Conservation (phyloP, 35 echinoderm and acorn worm genomes). For the Heliocidaris tuberculata region DNA sequence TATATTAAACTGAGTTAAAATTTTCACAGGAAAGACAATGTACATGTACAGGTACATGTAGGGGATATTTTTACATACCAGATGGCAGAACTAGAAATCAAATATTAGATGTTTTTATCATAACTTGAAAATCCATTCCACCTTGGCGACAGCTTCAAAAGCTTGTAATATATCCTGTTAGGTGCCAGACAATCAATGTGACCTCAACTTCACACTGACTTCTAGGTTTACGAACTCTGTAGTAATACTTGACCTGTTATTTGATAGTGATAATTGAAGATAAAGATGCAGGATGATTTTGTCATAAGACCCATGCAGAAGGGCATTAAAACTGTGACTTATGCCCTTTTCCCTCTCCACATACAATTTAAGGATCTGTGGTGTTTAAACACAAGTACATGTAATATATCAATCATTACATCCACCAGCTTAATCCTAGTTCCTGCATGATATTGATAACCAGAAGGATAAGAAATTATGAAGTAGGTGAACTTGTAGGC, state of each 20-base stretch:
- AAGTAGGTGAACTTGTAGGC: no score
- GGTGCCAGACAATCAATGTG: neutral
- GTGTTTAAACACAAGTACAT: neutral
- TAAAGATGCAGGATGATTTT: neutral
- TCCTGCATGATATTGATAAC: no score
- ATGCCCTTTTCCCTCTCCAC: no score
- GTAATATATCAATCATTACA: neutral
- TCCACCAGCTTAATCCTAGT: neutral
- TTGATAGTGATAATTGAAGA: neutral
- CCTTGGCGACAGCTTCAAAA: neutral
- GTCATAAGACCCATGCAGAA: neutral
- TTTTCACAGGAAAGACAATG: no score
- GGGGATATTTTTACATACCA: no score
- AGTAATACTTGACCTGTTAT: neutral
- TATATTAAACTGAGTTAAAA: no score
- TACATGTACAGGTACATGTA: no score
- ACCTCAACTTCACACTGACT: neutral
- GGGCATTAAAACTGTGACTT: neutral
- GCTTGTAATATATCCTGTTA: neutral
- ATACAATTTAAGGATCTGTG: neutral
- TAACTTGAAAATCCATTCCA: neutral
- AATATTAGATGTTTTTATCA: no score
- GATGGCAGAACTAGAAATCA: no score
- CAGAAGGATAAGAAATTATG: no score
- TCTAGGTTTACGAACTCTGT: neutral